These are phyloP conservation scores for Tetramorium simillimum DNA, from an alignment of 1,140 invertebrate genomes.

Conservation along the genomic window DNA sequence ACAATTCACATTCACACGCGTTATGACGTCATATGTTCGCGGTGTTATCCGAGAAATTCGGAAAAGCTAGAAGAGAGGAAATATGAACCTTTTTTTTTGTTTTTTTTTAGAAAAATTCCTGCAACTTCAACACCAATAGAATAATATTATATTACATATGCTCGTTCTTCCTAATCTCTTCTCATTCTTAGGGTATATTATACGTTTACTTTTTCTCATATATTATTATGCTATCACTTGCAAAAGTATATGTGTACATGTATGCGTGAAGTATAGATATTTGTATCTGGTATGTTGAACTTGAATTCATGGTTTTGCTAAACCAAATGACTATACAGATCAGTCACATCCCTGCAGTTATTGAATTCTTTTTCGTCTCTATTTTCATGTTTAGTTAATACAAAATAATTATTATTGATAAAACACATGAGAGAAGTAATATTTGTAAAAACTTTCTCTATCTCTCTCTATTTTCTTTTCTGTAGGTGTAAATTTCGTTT, in stretches of 20 bases:
- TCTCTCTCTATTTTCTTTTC: not conserved
- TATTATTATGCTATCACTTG: not conserved
- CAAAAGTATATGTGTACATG: not conserved
- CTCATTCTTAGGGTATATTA: not conserved
- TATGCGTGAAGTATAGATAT: not conserved
- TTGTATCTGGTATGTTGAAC: not conserved
- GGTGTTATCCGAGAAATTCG: constrained; percentile 27
- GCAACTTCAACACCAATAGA: not conserved
- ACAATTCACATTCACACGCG: constrained; percentile 59
- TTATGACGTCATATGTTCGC: constrained; percentile 56
- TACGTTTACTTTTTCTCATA: not conserved
- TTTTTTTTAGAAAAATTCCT: not conserved
- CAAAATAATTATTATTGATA: constrained; percentile 1
- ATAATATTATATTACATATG: not conserved
- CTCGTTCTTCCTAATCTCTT: not conserved
- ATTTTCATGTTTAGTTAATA: not conserved
- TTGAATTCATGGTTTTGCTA: not conserved
- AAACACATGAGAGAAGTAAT: not conserved
- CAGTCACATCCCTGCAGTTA: not conserved
- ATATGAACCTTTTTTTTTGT: not conserved
- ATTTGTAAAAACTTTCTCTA: not conserved
- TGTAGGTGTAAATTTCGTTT: no score
- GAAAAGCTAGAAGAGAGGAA: not conserved
- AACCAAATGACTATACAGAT: not conserved
- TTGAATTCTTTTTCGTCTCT: not conserved